Evolutionary conservation across 2,113 vertebrate genomes (phyloP), one percentile per base, ranked within the genome.

Genomic region (Cyprinodon tularosa): DNA sequence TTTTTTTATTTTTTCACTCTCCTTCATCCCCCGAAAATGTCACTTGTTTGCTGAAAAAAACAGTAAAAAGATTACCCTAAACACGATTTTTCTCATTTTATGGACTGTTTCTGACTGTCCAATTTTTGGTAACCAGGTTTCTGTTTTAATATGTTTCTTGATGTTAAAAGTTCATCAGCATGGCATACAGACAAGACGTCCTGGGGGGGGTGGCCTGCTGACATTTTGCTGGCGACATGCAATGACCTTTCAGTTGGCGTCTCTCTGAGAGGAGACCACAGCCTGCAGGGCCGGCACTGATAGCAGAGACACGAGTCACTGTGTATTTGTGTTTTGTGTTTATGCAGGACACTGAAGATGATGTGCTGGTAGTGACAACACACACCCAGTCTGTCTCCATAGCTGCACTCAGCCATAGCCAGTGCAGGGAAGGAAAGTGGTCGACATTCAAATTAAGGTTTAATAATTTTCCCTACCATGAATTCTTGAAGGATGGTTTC

Each of bases 211-310:
- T 2, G 62, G 63, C 71, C 74, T 40, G 73, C 62, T 87, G 85
- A 86, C 85, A 83, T 91, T 85, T 89, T 3, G 1, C 80, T 83
- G 81, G 86, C 63, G 78, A 90, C 88, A 77, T 38, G 12, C 76
- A 42, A 75, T 82, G 88, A 89, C 88, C 88, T 91, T 91, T 90
- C 36, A 60, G 81, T 76, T 84, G 4, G 38, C 62, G 79, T 82
- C 75, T 72, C 47, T 62, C 74, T 68, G 63, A n/a, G 72, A 78
- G 2, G 68, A 64, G 77, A 79, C 29, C 57, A 12, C 37, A 61
- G 11, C 48, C 84, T 65, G 62, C 80, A 70, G 50, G 68, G 75
- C 74, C 69, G 29, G 64, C 22, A 70, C 71, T 72, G 87, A 89
- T 90, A 39, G 61, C 8, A 74, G 39, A 85, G 85, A 85, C 83